These are phyloP conservation scores for Ennomos erosarius DNA, from an alignment of 2,888 invertebrate genomes.

Conservation along the genomic window DNA sequence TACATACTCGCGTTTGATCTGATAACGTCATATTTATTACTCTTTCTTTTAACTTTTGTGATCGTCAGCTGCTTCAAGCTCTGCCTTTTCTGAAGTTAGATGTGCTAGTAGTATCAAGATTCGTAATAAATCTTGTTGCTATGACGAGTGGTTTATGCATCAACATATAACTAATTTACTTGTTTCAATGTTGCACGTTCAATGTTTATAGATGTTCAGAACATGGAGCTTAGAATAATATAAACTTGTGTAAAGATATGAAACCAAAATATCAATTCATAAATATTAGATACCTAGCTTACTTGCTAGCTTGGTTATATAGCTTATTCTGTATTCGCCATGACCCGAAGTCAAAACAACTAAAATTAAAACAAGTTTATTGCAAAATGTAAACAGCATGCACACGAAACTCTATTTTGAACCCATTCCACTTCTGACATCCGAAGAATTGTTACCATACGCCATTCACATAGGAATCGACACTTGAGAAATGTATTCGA, in stretches of 20 bases:
- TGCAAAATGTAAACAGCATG: slow-evolving; percentile 10
- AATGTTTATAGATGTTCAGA: no score
- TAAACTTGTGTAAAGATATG: no score
- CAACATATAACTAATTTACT: slow-evolving; percentile 13
- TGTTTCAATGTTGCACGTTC: slow-evolving; percentile 15
- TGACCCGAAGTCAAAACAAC: no score
- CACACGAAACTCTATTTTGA: slow-evolving; percentile 9
- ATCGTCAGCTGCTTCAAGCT: slow-evolving; percentile 38
- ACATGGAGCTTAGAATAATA: no score
- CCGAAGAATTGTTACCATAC: slow-evolving; percentile 43
- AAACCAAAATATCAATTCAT: no score
- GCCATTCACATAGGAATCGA: slow-evolving; percentile 45
- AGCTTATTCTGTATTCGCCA: no score
- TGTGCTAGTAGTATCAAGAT: slow-evolving; percentile 30
- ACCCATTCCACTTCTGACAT: slow-evolving; percentile 26
- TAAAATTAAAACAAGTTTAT: no score
- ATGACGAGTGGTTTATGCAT: slow-evolving; percentile 16
- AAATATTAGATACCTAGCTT: no score
- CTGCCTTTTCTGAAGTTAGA: slow-evolving; percentile 31
- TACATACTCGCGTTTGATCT: slow-evolving; percentile 27
- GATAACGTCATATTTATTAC: slow-evolving; percentile 42
- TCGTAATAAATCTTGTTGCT: slow-evolving; percentile 18
- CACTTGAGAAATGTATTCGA: slow-evolving; percentile 61
- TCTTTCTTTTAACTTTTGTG: slow-evolving; percentile 35
- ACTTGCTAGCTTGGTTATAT: no score